A percentile compares a stretch with the other conserved stretches of the same genome.
Conservation (phyloP, 2,888 invertebrate genomes). For the Leptinotarsa peninsularis region DNA sequence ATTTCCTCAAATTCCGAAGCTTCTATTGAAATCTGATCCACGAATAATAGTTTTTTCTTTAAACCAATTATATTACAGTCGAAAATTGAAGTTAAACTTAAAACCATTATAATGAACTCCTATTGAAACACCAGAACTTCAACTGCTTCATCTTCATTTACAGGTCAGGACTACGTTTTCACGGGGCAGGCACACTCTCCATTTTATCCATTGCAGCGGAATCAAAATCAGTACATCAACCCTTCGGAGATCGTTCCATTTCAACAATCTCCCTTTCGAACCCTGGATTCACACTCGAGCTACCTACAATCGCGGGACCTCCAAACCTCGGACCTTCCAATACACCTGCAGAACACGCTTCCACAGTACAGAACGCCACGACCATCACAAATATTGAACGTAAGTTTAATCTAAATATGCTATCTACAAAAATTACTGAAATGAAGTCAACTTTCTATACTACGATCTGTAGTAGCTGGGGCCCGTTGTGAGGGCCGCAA, state of each 20-base stretch:
- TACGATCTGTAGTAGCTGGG: too few relatives aligned
- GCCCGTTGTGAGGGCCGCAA: too few relatives aligned
- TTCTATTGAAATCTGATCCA: too few relatives aligned
- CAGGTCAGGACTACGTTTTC: conserved; percentile 65
- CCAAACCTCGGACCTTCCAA: conserved; percentile 64
- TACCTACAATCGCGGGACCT: conserved; percentile 59
- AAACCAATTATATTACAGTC: too few relatives aligned
- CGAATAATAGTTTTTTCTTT: too few relatives aligned
- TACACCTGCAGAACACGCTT: conserved; percentile 63
- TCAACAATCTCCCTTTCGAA: conserved; percentile 54
- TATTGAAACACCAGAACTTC: neutral
- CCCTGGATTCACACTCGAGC: conserved; percentile 34
- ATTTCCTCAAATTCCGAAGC: too few relatives aligned
- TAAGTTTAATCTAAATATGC: conserved; percentile 14
- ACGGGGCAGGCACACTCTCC: conserved; percentile 56
- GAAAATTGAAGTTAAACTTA: too few relatives aligned
- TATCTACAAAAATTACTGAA: too few relatives aligned
- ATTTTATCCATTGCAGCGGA: conserved; percentile 59
- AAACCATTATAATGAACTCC: neutral
- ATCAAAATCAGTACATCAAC: conserved; percentile 45
- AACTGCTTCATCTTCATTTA: conserved; percentile 51
- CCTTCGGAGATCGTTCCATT: conserved; percentile 57
- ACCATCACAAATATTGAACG: conserved; percentile 34
- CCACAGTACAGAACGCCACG: conserved; percentile 67
- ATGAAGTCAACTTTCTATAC: too few relatives aligned